Evolutionary conservation across 2,797 vertebrate genomes (phyloP), one percentile per base, ranked within the genome.

Genomic region (Benthosema pterotum): DNA sequence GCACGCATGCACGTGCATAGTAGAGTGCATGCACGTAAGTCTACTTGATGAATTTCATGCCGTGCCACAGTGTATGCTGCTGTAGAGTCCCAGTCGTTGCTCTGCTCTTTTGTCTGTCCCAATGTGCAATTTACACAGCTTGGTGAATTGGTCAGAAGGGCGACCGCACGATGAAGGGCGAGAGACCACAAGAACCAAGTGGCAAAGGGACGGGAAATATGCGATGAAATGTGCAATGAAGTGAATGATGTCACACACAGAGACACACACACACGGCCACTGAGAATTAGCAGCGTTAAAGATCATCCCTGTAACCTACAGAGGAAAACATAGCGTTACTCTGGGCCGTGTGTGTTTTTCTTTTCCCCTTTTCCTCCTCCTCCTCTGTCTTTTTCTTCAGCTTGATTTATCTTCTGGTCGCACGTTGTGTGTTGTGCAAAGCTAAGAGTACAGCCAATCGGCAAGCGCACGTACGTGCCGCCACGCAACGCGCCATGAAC

Each of bases 131-230:
- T 82, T 83, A 84, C 85, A 75, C 83, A 85, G 80, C 78, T 78
- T 74, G 81, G 86, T 81, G 84, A 87, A 86, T 85, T 68, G 84
- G 83, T 89, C 86, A 87, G 71, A 82, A n/a, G 55, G 60, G 78
- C 78, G 87, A 90, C 88, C 88, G 82, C 88, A 84, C 66, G 80
- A 87, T 89, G 87, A 89, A 87, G 86, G 77, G 83, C 73, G 73
- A 89, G 78, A 80, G 83, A 89, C 88, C 89, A 78, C 89, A 90
- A 90, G 77, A n/a, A 86, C 54, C 83, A 55, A 84, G 86, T 73
- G 87, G 87, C 87, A 87, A 85, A 86, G 85, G 76, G 77, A 83
- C 80, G 81, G 84, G 80, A 87, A 88, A 87, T 87, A 82, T 79
- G 85, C 51, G 78, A 79, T 83, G 86, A 87, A 87, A 88, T 76